Evolutionary conservation across 2,797 vertebrate species (phyloP).

Genomic region (Urophycis tenuis): DNA sequence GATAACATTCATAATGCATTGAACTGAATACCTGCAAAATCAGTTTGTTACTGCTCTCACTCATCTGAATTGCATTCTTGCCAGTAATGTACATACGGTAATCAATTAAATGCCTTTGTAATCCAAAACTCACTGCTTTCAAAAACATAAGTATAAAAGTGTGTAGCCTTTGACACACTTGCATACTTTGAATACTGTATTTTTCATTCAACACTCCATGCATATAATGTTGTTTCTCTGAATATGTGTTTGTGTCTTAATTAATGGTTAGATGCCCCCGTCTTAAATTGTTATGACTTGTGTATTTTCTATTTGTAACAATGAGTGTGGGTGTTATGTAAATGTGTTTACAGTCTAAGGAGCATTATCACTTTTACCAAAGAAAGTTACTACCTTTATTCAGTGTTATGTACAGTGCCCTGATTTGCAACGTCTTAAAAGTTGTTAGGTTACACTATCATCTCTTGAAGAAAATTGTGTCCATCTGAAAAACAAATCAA

Average conservation of each 20-base stretch:
- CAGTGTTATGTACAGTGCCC: slow-evolving; percentile 5
- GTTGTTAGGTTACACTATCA: background rate
- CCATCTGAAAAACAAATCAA: background rate
- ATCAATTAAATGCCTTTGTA: slow-evolving; percentile 1
- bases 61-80: background rate
- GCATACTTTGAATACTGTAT: slow-evolving; percentile 7
- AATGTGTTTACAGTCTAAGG: slow-evolving; percentile 26
- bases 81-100: background rate
- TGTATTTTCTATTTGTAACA: slow-evolving; percentile 4
- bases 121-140: slow-evolving; percentile 5
- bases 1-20: slow-evolving; percentile 43
- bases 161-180: background rate
- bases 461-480: background rate
- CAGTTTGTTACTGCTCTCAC: slow-evolving; percentile 6
- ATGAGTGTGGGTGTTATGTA: slow-evolving; percentile 14
- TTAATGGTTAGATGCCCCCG: background rate
- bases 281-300: slow-evolving; percentile 9
- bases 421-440: background rate
- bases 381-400: slow-evolving; percentile 30
- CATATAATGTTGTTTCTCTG: background rate
- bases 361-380: slow-evolving; percentile 35
- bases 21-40: slow-evolving; percentile 18
- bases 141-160: background rate
- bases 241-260: slow-evolving; percentile 14
- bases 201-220: slow-evolving; percentile 5